phyloP scores from a whole-genome alignment of 2,888 invertebrate species.

The Oeneis ivallda region DNA sequence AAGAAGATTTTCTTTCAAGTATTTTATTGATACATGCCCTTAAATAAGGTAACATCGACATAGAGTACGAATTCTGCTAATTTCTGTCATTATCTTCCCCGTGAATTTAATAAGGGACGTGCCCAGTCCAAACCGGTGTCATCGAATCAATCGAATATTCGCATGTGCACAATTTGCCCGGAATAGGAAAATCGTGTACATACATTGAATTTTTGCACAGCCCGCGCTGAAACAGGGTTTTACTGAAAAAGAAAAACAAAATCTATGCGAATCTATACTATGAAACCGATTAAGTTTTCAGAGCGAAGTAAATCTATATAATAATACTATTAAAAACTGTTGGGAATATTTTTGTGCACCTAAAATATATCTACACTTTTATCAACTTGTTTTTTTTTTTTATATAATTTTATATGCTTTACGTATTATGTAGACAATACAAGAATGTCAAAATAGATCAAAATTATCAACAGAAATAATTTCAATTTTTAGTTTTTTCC shows the following conservation, averaged over 20 bases:
- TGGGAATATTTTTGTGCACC: neutral
- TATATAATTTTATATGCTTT: too few relatives aligned
- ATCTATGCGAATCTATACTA: constrained; percentile 45
- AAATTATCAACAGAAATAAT: too few relatives aligned
- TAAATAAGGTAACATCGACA: constrained; percentile 1
- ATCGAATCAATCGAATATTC: constrained; percentile 41
- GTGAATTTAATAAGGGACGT: constrained; percentile 36
- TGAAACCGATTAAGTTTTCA: constrained; percentile 62
- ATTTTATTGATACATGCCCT: too few relatives aligned
- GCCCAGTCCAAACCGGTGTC: constrained; percentile 41
- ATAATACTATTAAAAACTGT: constrained; percentile 1
- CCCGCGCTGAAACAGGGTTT: constrained; percentile 26
- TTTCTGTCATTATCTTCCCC: constrained; percentile 49
- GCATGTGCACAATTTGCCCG: constrained; percentile 35
- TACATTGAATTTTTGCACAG: constrained; percentile 38
- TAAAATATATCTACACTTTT: neutral
- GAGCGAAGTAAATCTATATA: constrained; percentile 51
- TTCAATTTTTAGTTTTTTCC: too few relatives aligned
- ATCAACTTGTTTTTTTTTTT: neutral
- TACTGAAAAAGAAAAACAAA: constrained; percentile 43
- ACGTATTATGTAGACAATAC: too few relatives aligned
- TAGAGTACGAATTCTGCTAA: constrained; percentile 38
- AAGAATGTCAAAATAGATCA: too few relatives aligned
- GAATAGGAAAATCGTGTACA: constrained; percentile 47
- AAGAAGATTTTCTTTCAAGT: too few relatives aligned